Conservation (phyloP, 2,797 vertebrate genomes). For the Picus viridis region DNA sequence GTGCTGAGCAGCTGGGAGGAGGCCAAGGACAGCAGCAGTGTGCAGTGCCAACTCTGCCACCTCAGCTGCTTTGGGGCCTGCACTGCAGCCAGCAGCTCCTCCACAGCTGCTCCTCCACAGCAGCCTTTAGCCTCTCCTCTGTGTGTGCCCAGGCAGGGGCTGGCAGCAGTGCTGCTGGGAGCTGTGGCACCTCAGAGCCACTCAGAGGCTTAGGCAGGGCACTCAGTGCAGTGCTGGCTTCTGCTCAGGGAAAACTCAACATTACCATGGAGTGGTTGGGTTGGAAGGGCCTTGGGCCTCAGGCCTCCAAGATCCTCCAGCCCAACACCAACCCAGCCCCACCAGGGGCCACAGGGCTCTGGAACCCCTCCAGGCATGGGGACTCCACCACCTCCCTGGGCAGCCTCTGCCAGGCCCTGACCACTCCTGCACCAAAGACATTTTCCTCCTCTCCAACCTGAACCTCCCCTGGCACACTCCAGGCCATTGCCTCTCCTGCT, state of each 20-base stretch:
- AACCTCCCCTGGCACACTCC: too few relatives aligned
- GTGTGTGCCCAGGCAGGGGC: background rate
- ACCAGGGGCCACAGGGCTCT: too few relatives aligned
- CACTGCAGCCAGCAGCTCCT: background rate
- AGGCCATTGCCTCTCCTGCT: too few relatives aligned
- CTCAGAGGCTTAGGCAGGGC: background rate
- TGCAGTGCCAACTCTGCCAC: accelerated
- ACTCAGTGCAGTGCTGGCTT: background rate
- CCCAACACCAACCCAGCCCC: too few relatives aligned
- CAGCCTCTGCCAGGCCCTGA: too few relatives aligned
- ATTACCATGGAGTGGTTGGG: background rate
- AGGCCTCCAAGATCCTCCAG: too few relatives aligned
- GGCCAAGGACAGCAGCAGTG: background rate
- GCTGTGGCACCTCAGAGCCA: background rate
- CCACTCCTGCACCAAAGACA: too few relatives aligned
- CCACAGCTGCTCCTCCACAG: background rate
- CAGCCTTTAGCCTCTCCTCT: background rate
- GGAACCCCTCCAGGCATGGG: background rate
- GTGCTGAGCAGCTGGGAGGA: background rate
- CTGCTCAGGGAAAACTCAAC: background rate
- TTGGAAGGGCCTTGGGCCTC: too few relatives aligned
- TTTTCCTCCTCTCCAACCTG: too few relatives aligned
- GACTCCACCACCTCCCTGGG: too few relatives aligned
- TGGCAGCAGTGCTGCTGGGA: background rate
- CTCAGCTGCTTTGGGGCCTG: background rate